Conservation (phyloP, 92 coral and sea anemone species). For the Metridium senile region DNA sequence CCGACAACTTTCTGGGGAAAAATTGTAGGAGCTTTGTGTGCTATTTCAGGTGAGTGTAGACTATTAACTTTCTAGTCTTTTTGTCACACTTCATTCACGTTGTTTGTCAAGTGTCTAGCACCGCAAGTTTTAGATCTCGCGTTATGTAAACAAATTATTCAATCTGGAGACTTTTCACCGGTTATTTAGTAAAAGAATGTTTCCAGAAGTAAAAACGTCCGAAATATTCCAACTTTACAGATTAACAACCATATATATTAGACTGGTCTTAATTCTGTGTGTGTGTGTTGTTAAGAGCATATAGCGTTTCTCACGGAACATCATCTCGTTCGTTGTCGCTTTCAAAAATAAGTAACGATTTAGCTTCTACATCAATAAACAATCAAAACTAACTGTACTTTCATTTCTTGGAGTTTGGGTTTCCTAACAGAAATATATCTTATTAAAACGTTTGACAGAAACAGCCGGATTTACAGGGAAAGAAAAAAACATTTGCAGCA, state of each 20-base stretch:
- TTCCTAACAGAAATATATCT: no score
- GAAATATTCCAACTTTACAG: not conserved
- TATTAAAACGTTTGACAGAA: no score
- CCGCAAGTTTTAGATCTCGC: not conserved
- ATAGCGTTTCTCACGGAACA: no score
- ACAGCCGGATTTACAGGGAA: not conserved
- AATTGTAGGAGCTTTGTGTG: conserved; percentile 93
- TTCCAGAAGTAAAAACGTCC: not conserved
- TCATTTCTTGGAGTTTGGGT: no score
- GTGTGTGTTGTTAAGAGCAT: no score
- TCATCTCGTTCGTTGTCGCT: no score
- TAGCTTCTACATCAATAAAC: no score
- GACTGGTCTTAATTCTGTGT: not conserved
- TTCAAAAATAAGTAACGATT: no score
- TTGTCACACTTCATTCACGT: no score
- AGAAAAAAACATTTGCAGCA: not conserved
- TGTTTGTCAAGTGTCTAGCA: no score
- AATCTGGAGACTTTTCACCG: not conserved
- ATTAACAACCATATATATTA: not conserved
- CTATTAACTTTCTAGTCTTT: not conserved
- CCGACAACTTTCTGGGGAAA: conserved; percentile 89
- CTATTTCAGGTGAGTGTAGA: conserved; percentile 84
- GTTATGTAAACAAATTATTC: conserved; percentile 15
- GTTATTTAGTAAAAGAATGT: not conserved
- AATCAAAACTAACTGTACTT: no score